Evolutionary conservation across 1,140 invertebrate species (phyloP).

Genomic region (Drosophila guanche): DNA sequence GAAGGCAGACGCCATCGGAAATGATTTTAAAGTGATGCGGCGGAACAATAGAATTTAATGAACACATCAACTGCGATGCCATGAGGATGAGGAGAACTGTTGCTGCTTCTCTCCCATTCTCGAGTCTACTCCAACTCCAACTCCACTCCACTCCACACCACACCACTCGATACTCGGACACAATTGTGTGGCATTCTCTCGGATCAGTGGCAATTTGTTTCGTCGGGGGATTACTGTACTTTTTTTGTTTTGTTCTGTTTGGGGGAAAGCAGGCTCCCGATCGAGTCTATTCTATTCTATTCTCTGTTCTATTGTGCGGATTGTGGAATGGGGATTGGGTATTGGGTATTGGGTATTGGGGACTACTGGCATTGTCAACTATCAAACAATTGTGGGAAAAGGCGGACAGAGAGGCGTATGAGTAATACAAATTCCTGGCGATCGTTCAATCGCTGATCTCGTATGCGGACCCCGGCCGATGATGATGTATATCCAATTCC

Average conservation of each 20-base stretch:
- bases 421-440: slow-evolving; percentile 7
- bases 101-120: no score
- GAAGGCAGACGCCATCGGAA: slow-evolving; percentile 8
- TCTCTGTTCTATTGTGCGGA: background rate
- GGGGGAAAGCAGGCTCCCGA: slow-evolving; percentile 13
- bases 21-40: background rate
- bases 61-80: slow-evolving; percentile 29
- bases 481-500: slow-evolving; percentile 1
- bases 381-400: slow-evolving; percentile 8
- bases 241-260: background rate
- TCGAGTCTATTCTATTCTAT: slow-evolving; percentile 17
- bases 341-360: slow-evolving; percentile 3
- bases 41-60: slow-evolving; percentile 31
- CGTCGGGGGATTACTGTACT: slow-evolving; percentile 34
- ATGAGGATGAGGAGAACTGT: slow-evolving; percentile 10
- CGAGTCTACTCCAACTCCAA: no score
- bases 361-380: background rate
- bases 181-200: slow-evolving; percentile 37
- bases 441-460: background rate
- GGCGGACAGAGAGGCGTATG: background rate
- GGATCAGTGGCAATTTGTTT: slow-evolving; percentile 18
- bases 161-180: slow-evolving; percentile 4
- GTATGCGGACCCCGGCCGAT: no score
- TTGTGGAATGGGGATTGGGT: no score
- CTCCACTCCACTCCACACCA: slow-evolving; percentile 12